Evolutionary conservation across 1,140 invertebrate genomes (phyloP).

Genomic region (Palaemon carinicauda): DNA sequence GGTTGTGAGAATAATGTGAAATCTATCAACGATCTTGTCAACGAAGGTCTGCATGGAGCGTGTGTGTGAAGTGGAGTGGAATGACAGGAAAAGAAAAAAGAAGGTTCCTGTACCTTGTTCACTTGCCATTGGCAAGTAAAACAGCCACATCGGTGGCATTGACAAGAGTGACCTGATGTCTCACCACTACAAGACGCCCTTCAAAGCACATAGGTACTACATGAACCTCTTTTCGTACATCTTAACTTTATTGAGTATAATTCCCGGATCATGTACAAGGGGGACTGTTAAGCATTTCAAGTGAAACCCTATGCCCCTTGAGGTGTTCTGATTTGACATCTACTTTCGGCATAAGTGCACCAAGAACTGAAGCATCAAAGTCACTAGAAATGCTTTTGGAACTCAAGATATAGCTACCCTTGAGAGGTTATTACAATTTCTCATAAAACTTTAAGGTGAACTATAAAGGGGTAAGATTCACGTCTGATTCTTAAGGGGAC

Average conservation of each 20-base stretch:
- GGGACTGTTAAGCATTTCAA: slow-evolving; percentile 8
- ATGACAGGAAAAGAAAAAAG: slow-evolving; percentile 39
- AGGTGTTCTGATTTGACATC: neutral
- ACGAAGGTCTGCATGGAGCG: slow-evolving; percentile 61
- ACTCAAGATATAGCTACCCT: neutral
- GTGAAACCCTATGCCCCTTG: neutral
- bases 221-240: slow-evolving; percentile 22
- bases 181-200: slow-evolving; percentile 39
- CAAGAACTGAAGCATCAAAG: neutral
- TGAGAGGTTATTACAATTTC: too few relatives aligned
- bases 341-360: too few relatives aligned
- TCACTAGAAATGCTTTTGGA: neutral
- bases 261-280: slow-evolving; percentile 27
- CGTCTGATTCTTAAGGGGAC: too few relatives aligned
- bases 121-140: too few relatives aligned
- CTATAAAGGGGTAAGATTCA: too few relatives aligned
- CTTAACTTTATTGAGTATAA: slow-evolving; percentile 1
- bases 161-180: slow-evolving; percentile 45
- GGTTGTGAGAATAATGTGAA: too few relatives aligned
- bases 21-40: slow-evolving; percentile 61
- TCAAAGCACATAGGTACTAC: slow-evolving; percentile 14
- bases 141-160: slow-evolving; percentile 60
- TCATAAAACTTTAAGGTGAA: too few relatives aligned
- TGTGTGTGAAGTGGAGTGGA: slow-evolving; percentile 50
- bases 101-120: slow-evolving; percentile 60